Percentiles rank a stretch among this genome's conserved stretches.
Evolutionary conservation across 64 coral and sea anemone species (phyloP).

Genomic region (Orbicella faveolata): DNA sequence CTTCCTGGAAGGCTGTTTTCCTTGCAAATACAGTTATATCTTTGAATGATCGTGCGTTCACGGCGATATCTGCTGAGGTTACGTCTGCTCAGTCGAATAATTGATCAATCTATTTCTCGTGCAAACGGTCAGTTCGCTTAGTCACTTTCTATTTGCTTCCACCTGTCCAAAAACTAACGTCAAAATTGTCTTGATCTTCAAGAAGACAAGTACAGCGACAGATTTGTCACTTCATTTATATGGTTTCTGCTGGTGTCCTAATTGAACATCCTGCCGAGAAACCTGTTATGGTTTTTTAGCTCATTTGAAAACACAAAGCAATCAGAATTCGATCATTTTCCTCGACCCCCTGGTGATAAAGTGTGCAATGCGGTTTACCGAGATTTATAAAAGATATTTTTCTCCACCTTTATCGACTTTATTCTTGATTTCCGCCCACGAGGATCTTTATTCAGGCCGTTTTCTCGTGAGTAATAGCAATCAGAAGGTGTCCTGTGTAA

Average conservation of each 20-base stretch:
- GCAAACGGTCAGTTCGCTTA: not conserved
- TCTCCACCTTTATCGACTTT: not conserved
- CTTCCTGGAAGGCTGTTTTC: not conserved
- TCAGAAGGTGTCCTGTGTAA: not conserved
- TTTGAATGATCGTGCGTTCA: not conserved
- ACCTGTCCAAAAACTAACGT: not conserved
- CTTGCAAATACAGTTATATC: not conserved
- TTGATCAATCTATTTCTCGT: not conserved
- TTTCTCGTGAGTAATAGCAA: not conserved
- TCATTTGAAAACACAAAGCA: slow-evolving; percentile 9
- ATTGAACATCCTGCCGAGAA: not conserved
- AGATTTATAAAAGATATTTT: not conserved
- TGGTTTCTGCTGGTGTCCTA: not conserved
- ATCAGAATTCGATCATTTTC: not conserved
- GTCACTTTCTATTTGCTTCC: not conserved
- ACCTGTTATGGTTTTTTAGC: not conserved
- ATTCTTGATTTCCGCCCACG: not conserved
- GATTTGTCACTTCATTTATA: not conserved
- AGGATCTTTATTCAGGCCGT: not conserved
- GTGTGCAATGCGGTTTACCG: not conserved
- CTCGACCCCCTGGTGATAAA: too few species aligned
- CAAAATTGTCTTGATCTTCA: not conserved
- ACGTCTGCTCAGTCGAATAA: slow-evolving; percentile 4
- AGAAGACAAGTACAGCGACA: slow-evolving; percentile 16
- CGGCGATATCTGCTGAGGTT: not conserved